Evolutionary conservation across 1,140 invertebrate genomes (phyloP), one percentile per base, ranked within the genome.

Genomic region (Panonychus citri): DNA sequence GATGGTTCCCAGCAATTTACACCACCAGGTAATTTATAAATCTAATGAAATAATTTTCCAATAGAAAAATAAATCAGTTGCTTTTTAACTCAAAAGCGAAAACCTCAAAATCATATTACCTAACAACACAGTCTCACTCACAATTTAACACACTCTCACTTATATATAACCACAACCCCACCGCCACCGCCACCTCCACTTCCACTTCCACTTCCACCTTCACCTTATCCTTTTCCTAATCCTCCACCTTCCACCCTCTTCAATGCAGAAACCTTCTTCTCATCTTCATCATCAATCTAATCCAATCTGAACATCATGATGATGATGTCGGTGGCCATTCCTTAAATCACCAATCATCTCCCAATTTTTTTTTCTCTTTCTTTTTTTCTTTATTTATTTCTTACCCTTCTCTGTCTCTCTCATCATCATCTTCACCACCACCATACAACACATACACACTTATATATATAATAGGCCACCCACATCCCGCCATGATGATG

Each of bases 1-100:
- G 88, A 91, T 73, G 84, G 85, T 64, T 76, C 78, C 66, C 81
- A 83, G 68, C 88, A 89, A 84, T 69, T 71, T 65, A 80, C 85
- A 74, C 82, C 85, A 66, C 84, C 85, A 62, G 81, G 82, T 66
- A 83, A 86, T 63, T 30, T n/a, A 46, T n/a, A 7, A 10, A n/a
- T n/a, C n/a, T n/a, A n/a, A n/a, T n/a, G 39, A 40, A n/a, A 40
- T 12, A 40, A 40, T 40, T 40, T 12, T 10, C 10, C 39, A n/a
- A 10, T n/a, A n/a, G n/a, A n/a, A n/a, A n/a, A n/a, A n/a, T n/a
- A n/a, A 3, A 40, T 40, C 39, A 40, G 39, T 40, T 17, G 13
- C 13, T 40, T 13, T 40, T n/a, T n/a, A 40, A 1, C 39, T 40
- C 19, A n/a, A 13, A n/a, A 40, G 19, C 3, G 19, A 40, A 40